These are phyloP conservation scores for Melanotaenia duboulayi DNA, from an alignment of 2,113 vertebrate species.

Conservation along the genomic window DNA sequence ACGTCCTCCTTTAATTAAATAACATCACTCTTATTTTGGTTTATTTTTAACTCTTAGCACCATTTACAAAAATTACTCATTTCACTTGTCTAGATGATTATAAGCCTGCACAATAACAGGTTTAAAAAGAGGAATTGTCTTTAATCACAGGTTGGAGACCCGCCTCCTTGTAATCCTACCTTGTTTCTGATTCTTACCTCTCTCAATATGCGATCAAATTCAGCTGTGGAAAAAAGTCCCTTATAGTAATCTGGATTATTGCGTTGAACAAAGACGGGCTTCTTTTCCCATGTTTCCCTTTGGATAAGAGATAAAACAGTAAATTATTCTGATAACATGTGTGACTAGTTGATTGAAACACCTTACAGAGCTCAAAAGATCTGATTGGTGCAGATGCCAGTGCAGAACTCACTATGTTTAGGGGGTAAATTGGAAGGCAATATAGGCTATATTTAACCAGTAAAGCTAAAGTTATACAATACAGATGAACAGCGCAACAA, in stretches of 20 bases:
- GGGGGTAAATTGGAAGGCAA: too few species aligned
- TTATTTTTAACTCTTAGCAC: neutral
- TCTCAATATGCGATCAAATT: conserved; percentile 89
- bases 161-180: neutral
- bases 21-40: neutral
- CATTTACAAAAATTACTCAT: too few species aligned
- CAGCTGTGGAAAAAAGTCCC: conserved; percentile 93
- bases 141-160: too few species aligned
- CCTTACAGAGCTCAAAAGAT: too few species aligned
- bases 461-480: neutral
- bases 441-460: too few species aligned
- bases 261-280: conserved; percentile 88
- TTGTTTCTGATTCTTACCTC: conserved; percentile 63
- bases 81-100: too few species aligned
- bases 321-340: neutral
- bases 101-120: too few species aligned
- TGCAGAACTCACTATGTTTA: too few species aligned
- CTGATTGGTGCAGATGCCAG: too few species aligned
- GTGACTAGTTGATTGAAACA: too few species aligned
- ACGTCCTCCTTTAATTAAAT: conserved; percentile 81
- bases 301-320: neutral
- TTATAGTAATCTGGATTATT: conserved; percentile 87
- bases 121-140: too few species aligned
- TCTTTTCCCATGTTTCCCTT: conserved; percentile 91
- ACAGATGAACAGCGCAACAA: too few species aligned